These are phyloP conservation scores for Fukomys damarensis DNA, from an alignment of 2,113 vertebrate genomes.

Conservation along the genomic window DNA sequence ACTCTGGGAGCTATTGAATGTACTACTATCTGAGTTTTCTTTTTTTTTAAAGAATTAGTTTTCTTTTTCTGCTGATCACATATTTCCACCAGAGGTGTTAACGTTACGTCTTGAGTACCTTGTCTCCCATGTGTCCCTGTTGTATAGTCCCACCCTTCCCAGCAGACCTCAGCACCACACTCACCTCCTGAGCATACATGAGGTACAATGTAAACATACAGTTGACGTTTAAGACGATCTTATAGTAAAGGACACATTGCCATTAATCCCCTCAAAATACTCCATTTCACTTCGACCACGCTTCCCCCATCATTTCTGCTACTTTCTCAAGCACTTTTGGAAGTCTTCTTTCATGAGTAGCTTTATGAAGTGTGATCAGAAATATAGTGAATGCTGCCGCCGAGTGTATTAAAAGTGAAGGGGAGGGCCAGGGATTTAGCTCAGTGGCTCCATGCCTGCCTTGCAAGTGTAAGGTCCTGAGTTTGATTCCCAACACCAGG, in stretches of 20 bases:
- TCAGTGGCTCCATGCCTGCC: too few species aligned
- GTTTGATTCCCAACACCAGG: too few species aligned
- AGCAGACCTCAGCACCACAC: background rate
- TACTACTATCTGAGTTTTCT: conserved; percentile 1
- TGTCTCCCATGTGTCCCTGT: background rate
- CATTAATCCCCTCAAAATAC: background rate
- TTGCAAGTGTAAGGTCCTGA: too few species aligned
- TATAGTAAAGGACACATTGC: background rate
- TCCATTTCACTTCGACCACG: background rate
- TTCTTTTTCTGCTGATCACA: background rate
- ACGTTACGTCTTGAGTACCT: conserved; percentile 27
- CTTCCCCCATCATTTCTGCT: background rate
- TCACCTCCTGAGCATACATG: background rate
- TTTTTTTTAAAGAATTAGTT: conserved; percentile 37
- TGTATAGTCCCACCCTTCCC: background rate
- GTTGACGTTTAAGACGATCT: background rate
- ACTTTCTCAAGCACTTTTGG: background rate
- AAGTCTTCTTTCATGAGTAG: background rate
- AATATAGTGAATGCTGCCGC: background rate
- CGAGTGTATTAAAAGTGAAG: background rate
- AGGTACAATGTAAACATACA: background rate
- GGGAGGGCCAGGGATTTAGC: background rate
- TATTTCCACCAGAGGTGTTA: background rate
- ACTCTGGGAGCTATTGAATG: background rate
- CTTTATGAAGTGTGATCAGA: background rate